Conservation (phyloP, 1,140 invertebrate species). For the Nephila pilipes region DNA sequence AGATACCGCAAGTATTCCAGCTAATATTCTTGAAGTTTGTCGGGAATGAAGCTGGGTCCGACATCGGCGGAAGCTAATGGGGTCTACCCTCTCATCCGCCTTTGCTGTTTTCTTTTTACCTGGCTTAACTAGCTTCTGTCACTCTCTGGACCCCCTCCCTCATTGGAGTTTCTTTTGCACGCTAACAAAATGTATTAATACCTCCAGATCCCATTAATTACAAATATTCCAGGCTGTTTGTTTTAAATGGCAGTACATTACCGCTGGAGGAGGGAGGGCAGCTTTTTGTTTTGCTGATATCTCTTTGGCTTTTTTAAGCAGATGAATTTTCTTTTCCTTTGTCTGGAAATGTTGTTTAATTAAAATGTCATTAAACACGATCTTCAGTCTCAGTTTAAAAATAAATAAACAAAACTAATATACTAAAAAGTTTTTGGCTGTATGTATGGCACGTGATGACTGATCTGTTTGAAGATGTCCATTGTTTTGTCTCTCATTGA, state of each 20-base stretch:
- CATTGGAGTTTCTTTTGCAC: conserved; percentile 24
- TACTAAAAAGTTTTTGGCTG: background rate
- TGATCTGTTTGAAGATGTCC: background rate
- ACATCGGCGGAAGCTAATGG: background rate
- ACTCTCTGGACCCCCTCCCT: conserved; percentile 4
- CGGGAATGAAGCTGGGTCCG: background rate
- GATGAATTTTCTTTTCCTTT: background rate
- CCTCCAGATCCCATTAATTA: conserved; percentile 29
- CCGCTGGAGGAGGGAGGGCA: background rate
- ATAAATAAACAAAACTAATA: background rate
- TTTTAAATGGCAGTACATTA: conserved; percentile 38
- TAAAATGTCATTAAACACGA: conserved; percentile 24
- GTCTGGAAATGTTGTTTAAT: conserved; percentile 2
- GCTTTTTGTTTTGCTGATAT: conserved; percentile 23
- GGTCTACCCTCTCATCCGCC: background rate
- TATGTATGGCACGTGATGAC: background rate
- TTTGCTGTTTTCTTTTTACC: conserved; percentile 7
- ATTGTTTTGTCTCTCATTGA: background rate
- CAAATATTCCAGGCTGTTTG: conserved; percentile 31
- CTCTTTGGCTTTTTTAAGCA: background rate
- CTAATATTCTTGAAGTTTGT: conserved; percentile 35
- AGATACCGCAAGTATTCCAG: conserved; percentile 45
- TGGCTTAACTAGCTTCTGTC: conserved; percentile 37
- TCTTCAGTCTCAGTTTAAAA: background rate
- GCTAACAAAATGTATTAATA: conserved; percentile 5